Evolutionary conservation across 2,113 vertebrate species (phyloP), one percentile per base, ranked within the genome.

Genomic region (Lophotis ruficrista): DNA sequence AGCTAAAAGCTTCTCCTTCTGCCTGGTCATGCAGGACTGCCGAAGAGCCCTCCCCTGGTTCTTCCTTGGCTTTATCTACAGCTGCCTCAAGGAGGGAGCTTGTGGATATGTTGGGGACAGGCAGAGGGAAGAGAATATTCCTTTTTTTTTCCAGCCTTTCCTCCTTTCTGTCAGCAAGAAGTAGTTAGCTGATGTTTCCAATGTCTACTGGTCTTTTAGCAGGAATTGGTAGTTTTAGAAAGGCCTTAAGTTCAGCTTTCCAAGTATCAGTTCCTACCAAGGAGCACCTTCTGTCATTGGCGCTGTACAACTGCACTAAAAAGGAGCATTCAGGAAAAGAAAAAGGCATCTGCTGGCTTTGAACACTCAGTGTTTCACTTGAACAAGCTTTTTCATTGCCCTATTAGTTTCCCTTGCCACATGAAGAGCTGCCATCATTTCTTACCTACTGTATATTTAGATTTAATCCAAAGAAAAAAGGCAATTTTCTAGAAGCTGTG

Each of bases 261-360:
- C 65, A 53, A 75, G 56, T 51, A 88, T 56, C 38, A 28, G 23
- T 41, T 90, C 66, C 90, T 75, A 76, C 56, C 53, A 79, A 83
- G 76, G 48, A 68, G 25, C 27, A 87, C 51, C 77, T 60, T 77
- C 75, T 92, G 76, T 90, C 33, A 28, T 13, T 56, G 30, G 19
- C 8, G 15, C 57, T 37, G 23, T 82, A 50, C 45, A 80, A 50
- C 24, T 37, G 43, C 64, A 37, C 72, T 87, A 71, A 92, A 96
- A 94, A 94, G 56, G 89, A 95, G 60, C 76, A 92, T 90, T 92
- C 15, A 2, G 62, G n/a, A 58, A 43, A 70, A 89, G 47, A 86
- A 80, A 90, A 86, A 73, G 24, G 66, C 87, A 58, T 92, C 90
- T 96, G 77, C 68, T 86, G 45, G 31, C 69, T 93, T 89, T 48